Evolutionary conservation across 1,140 invertebrate genomes (phyloP).

Genomic region (Pentalonia nigronervosa): DNA sequence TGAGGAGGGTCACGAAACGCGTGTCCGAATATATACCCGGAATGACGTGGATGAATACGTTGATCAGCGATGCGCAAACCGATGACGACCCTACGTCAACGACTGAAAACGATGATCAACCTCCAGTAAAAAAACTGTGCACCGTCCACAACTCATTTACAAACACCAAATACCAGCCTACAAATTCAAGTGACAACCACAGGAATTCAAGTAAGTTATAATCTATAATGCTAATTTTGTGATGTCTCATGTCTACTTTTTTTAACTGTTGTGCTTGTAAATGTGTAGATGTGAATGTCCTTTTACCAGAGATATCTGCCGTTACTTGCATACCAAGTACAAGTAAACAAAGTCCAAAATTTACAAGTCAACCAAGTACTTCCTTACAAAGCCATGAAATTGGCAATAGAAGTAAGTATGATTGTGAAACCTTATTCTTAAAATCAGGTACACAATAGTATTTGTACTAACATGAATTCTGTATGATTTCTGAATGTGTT

Average conservation of each 20-base stretch:
- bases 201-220: background rate
- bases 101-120: conserved; percentile 24
- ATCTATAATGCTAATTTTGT: background rate
- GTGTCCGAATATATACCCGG: conserved; percentile 60
- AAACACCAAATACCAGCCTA: background rate
- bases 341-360: conserved; percentile 43
- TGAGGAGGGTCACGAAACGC: conserved; percentile 58
- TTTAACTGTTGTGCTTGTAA: background rate
- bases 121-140: conserved; percentile 47
- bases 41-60: conserved; percentile 59
- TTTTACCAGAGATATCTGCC: conserved; percentile 32
- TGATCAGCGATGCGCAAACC: conserved; percentile 42
- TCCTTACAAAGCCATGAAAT: background rate
- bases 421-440: background rate
- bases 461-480: background rate
- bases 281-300: background rate
- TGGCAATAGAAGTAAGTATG: conserved; percentile 16
- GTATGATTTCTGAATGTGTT: background rate
- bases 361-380: conserved; percentile 20
- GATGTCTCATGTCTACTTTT: background rate
- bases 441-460: background rate
- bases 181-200: conserved; percentile 19
- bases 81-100: background rate
- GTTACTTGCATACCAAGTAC: conserved; percentile 44
- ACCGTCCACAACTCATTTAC: conserved; percentile 9